A percentile compares a stretch with the other conserved stretches of the same genome.
phyloP scores from a whole-genome alignment of 2,113 vertebrate species.

The Saguinus midas region DNA sequence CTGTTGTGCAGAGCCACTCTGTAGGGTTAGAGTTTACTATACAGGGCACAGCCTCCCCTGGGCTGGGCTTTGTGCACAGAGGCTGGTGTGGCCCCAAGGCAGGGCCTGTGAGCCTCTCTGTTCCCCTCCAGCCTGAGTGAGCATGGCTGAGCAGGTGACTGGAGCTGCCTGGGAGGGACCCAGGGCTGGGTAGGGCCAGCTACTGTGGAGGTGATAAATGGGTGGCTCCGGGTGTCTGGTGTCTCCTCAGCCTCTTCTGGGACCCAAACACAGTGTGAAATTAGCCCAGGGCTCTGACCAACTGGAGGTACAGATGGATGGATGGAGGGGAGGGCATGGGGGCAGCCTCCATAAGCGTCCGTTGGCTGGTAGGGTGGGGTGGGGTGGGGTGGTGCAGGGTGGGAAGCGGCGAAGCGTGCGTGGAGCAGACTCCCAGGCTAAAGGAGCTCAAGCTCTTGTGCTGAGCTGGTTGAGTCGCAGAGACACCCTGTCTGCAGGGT shows the following conservation, averaged over 20 bases:
- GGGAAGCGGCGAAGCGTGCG: not conserved
- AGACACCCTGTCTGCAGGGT: fast-evolving
- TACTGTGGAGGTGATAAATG: constrained; percentile 81
- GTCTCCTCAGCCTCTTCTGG: not conserved
- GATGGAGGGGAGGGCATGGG: not conserved
- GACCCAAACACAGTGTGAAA: not conserved
- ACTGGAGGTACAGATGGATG: not conserved
- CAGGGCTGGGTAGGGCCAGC: not conserved
- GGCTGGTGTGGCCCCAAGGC: not conserved
- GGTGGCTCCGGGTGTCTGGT: constrained; percentile 74
- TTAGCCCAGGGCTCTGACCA: not conserved
- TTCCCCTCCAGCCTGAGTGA: not conserved
- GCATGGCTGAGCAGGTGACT: not conserved
- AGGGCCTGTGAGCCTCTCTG: constrained; percentile 58
- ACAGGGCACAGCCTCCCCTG: not conserved
- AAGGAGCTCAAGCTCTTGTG: not conserved
- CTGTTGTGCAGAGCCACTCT: not conserved
- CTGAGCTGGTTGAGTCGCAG: not conserved
- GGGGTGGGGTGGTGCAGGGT: not conserved
- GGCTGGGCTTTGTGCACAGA: constrained; percentile 15
- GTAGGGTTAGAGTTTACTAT: constrained; percentile 40
- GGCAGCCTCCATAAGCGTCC: not conserved
- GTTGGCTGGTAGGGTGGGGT: not conserved
- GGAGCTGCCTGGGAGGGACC: constrained; percentile 25
- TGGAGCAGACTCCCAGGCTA: not conserved